Evolutionary conservation across 2,888 invertebrate species (phyloP), one percentile per base, ranked within the genome.

Genomic region (Eucera pruinosa): DNA sequence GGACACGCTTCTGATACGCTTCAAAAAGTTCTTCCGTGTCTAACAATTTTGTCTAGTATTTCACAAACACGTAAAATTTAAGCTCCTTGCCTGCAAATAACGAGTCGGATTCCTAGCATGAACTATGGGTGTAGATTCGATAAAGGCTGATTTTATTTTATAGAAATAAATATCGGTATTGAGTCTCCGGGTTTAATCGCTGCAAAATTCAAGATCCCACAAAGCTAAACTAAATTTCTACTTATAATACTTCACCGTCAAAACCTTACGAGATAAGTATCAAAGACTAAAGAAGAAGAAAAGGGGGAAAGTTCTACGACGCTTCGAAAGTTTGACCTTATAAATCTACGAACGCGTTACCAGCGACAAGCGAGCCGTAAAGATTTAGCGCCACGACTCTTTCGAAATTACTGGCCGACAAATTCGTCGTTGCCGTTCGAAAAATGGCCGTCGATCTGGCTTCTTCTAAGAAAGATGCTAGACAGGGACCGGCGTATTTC

Each of bases 401-500:
- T 54, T 27, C 11, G 20, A 47, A 69, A 69, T 60, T 47, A 52
- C 25, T 33, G 33, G 7, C 39, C 18, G 45, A 52, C 41, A 36
- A 71, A 36, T 54, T 52, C 52, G 15, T 64, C 58, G 23, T 20
- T 18, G 15, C 7, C n/a, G 13, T 50, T 15, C 45, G 52, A 39
- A 23, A 61, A 45, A 66, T 55, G 30, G 33, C 15, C 55, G 27
- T 39, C 27, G 41, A 39, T 23, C 36, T n/a, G 52, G 7, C 27
- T 33, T 48, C 11, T 23, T 5, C 20, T 11, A 11, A 23, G 23
- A 15, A 41, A 45, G 39, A 20, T 57, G 20, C 47, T 27, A 11
- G 50, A 58, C 36, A 23, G 13, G 23, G 18, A 11, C n/a, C 43
- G 36, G 36, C 15, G 23, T 58, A 65, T 71, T 74, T 54, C 65